Evolutionary conservation across 2,888 invertebrate species (phyloP).

Genomic region (Drosophila subsilvestris): DNA sequence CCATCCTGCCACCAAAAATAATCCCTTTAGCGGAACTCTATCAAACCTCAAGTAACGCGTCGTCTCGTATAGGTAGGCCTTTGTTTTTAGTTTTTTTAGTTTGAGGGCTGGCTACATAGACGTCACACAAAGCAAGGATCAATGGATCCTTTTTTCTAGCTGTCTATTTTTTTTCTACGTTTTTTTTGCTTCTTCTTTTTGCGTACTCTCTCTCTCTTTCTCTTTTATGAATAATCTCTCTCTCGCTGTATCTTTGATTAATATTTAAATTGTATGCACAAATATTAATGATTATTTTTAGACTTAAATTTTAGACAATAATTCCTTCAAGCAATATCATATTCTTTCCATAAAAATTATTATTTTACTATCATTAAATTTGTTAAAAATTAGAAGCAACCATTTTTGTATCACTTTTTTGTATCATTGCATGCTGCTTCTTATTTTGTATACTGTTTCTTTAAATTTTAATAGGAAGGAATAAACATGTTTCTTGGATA

Average conservation of each 20-base stretch:
- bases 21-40: not conserved
- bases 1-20: constrained; percentile 1
- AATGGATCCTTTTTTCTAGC: not conserved
- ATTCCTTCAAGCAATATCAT: not conserved
- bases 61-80: constrained; percentile 19
- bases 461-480: too few species aligned
- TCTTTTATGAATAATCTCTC: not conserved
- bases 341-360: not conserved
- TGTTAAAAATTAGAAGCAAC: not conserved
- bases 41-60: not conserved
- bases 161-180: not conserved
- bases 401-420: not conserved
- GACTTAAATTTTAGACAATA: not conserved
- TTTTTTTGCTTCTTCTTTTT: constrained; percentile 2
- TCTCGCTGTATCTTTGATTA: constrained; percentile 7
- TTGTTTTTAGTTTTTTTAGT: not conserved
- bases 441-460: not conserved
- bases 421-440: not conserved
- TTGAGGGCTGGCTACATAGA: constrained; percentile 19
- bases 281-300: constrained; percentile 3
- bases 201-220: constrained; percentile 10
- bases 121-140: constrained; percentile 7
- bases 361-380: constrained; percentile 1
- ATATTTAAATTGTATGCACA: constrained; percentile 21
- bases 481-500: too few species aligned